A percentile compares a stretch with the other conserved stretches of the same genome.
These are phyloP conservation scores for Styela clava DNA, from an alignment of 23 tunicate genomes.

Conservation along the genomic window DNA sequence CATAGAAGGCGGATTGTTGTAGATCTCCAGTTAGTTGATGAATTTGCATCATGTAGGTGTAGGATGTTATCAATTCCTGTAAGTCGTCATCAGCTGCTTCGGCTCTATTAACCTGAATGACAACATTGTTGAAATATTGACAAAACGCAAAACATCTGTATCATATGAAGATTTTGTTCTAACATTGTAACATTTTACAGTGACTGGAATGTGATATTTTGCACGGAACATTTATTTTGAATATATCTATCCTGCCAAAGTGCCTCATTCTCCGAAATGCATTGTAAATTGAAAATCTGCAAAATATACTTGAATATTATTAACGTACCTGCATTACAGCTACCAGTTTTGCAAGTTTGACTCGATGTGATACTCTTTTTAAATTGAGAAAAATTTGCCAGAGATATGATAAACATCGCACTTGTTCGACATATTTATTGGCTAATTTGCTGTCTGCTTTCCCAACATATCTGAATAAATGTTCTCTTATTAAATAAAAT, in stretches of 20 bases:
- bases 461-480: conserved; percentile 72
- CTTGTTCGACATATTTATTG: conserved; percentile 54
- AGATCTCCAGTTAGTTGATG: conserved; percentile 55
- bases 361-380: conserved; percentile 29
- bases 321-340: conserved; percentile 56
- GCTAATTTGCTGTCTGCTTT: conserved; percentile 55
- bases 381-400: conserved; percentile 63
- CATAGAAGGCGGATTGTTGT: conserved; percentile 45
- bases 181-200: too few relatives aligned
- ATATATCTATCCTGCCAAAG: too few relatives aligned
- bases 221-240: too few relatives aligned
- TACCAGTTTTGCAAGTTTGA: conserved; percentile 46
- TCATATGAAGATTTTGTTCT: too few relatives aligned
- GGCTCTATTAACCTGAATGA: conserved; percentile 56
- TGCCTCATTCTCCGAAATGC: too few relatives aligned
- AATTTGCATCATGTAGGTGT: conserved; percentile 83
- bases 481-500: too few relatives aligned
- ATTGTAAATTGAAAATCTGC: too few relatives aligned
- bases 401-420: conserved; percentile 62
- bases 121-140: too few relatives aligned
- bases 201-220: too few relatives aligned
- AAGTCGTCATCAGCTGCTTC: conserved; percentile 80
- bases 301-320: neutral
- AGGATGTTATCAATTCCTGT: conserved; percentile 67
- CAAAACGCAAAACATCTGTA: too few relatives aligned